Conservation (phyloP, 2,888 invertebrate genomes). For the Cyaniris semiargus region DNA sequence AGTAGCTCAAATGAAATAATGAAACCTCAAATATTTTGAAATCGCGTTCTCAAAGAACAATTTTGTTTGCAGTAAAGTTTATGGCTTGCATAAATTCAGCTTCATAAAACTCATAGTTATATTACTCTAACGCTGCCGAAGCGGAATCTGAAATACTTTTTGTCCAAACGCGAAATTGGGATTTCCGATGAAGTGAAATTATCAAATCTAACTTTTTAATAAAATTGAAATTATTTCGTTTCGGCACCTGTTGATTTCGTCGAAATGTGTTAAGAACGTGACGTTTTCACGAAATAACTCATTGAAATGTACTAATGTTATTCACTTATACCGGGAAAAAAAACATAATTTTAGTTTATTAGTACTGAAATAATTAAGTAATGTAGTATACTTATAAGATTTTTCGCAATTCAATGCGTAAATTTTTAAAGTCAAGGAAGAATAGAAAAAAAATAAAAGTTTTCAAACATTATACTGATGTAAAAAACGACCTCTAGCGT, state of each 20-base stretch:
- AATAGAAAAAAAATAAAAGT: too few relatives aligned
- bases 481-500: too few relatives aligned
- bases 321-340: not conserved
- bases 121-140: constrained; percentile 27
- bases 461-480: too few relatives aligned
- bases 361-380: not conserved
- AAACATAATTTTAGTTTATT: not conserved
- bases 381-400: too few relatives aligned
- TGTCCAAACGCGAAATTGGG: not conserved
- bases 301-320: not conserved
- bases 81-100: constrained; percentile 30
- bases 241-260: constrained; percentile 38
- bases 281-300: not conserved
- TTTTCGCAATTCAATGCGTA: not conserved
- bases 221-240: constrained; percentile 24
- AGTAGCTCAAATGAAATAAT: constrained; percentile 35
- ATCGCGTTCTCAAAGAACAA: constrained; percentile 36
- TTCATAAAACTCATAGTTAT: constrained; percentile 32
- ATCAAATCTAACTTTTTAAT: not conserved
- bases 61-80: constrained; percentile 35
- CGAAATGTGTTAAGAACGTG: constrained; percentile 33
- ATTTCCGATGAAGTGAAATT: constrained; percentile 16
- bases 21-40: constrained; percentile 38
- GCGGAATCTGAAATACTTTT: constrained; percentile 9
- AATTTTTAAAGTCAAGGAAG: too few relatives aligned